Base-by-base conservation (phyloP, 2,797 vertebrate genomes). In the Scarus forsteni region DNA sequence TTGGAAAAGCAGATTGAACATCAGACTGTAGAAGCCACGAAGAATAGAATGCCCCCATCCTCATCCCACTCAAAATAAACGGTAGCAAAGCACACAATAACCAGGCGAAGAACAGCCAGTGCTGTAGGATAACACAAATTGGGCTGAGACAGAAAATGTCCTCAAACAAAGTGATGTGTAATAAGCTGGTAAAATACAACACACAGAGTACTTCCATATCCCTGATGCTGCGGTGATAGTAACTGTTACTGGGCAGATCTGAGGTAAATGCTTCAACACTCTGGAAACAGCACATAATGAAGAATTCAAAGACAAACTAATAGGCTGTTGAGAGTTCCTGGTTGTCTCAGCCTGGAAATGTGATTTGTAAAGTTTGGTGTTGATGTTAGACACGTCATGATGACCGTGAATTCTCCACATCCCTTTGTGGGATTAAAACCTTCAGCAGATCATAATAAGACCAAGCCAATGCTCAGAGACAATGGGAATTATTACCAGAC, bases 181-280 rank as follows among this genome's bases (percentile, higher is more conserved):
- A 12, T 43, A 65, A 43, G 11, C 1, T 1, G 1, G 8, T 11
- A 46, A 0, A 45, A 15, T 18, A 15, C 14, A 42, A 44, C 3
- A 48, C 6, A 48, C 3, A 57, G 8, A 67, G 13, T 3, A 45
- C 10, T 8, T 49, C 1, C 59, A 51, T 49, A 57, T 48, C 43
- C 0, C 8, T 54, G 27, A 27, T 53, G 2, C 40, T 64, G 14
- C 52, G 27, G 27, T 27, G 27, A 27, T 4, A 27, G 4, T 27
- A 27, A 27, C 27, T 61, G 50, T 70, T 66, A 35, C 46, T 0
- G 2, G 0, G 65, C 50, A 69, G 62, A 75, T 35, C 55, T 63
- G 0, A 9, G 34, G 1, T 8, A 27, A 60, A 66, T 42, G 12
- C 3, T 16, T 65, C 27, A 5, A 64, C 67, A 66, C 27, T 12